Percentiles rank a stretch among this genome's conserved stretches.
Evolutionary conservation across 2,888 invertebrate genomes (phyloP).

Genomic region (Agriopis marginaria): DNA sequence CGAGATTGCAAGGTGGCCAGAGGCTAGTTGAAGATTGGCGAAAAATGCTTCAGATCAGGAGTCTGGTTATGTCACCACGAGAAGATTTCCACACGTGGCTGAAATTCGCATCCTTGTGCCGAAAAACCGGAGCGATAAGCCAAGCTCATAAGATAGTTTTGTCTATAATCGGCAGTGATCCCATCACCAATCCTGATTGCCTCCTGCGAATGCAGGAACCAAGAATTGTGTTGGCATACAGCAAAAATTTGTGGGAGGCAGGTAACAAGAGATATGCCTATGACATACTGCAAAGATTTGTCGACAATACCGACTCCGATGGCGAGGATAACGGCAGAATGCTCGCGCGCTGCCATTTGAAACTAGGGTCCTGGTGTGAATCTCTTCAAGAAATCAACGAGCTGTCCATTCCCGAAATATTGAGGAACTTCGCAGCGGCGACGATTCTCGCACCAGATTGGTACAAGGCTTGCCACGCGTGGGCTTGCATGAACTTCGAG

Average conservation of each 20-base stretch:
- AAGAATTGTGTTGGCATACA: slow-evolving; percentile 96
- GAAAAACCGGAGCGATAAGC: slow-evolving; percentile 95
- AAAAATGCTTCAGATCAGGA: slow-evolving; percentile 97
- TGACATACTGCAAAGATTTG: slow-evolving; percentile 92
- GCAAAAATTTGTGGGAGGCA: slow-evolving; percentile 97
- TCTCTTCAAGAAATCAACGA: slow-evolving; percentile 93
- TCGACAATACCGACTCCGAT: slow-evolving; percentile 84
- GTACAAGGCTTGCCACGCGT: slow-evolving; percentile 99
- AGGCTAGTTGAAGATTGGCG: slow-evolving; percentile 99
- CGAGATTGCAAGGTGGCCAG: slow-evolving; percentile 97
- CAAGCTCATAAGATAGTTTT: slow-evolving; percentile 97
- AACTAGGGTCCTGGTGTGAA: slow-evolving; percentile 98
- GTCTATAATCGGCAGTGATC: slow-evolving; percentile 93
- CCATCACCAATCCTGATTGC: slow-evolving; percentile 88
- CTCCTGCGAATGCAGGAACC: slow-evolving; percentile 92
- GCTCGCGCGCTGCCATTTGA: slow-evolving; percentile 94
- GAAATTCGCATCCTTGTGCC: slow-evolving; percentile 98
- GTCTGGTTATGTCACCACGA: slow-evolving; percentile 95
- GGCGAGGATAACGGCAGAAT: slow-evolving; percentile 85
- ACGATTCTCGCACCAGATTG: slow-evolving; percentile 95
- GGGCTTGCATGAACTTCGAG: slow-evolving; percentile 99
- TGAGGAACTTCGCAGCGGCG: slow-evolving; percentile 92
- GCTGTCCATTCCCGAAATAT: slow-evolving; percentile 90
- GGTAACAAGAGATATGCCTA: slow-evolving; percentile 92
- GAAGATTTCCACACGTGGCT: slow-evolving; percentile 98